Evolutionary conservation across 1,140 invertebrate genomes (phyloP).

Genomic region (Drosophila mauritiana): DNA sequence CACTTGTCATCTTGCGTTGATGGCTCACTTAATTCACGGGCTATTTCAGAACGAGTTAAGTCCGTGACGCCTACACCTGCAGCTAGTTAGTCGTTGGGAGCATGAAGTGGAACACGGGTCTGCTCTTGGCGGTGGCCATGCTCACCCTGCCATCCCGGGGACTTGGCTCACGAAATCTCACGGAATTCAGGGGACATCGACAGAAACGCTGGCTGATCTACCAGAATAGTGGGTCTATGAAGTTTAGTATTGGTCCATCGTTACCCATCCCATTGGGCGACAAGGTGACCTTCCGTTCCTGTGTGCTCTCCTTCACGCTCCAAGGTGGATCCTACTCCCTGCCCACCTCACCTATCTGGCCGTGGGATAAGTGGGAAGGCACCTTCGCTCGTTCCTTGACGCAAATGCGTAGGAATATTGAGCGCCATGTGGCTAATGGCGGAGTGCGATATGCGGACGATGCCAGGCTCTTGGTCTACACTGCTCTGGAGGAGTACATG

Average conservation of each 20-base stretch:
- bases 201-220: slow-evolving; percentile 66
- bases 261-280: slow-evolving; percentile 67
- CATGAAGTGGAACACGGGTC: slow-evolving; percentile 33
- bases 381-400: slow-evolving; percentile 69
- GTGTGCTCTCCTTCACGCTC: slow-evolving; percentile 67
- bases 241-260: slow-evolving; percentile 75
- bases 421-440: slow-evolving; percentile 54
- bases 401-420: slow-evolving; percentile 58
- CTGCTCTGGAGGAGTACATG: slow-evolving; percentile 70
- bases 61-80: slow-evolving; percentile 31
- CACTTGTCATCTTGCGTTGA: slow-evolving; percentile 33
- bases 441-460: slow-evolving; percentile 64
- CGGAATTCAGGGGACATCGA: slow-evolving; percentile 62
- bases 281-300: slow-evolving; percentile 67
- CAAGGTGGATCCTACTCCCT: slow-evolving; percentile 72
- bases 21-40: slow-evolving; percentile 31
- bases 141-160: slow-evolving; percentile 8
- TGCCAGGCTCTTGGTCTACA: slow-evolving; percentile 70
- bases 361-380: slow-evolving; percentile 79
- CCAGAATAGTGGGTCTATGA: slow-evolving; percentile 66
- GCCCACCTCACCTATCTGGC: slow-evolving; percentile 69
- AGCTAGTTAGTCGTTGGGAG: slow-evolving; percentile 42
- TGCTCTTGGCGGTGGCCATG: slow-evolving; percentile 27
- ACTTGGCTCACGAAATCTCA: slow-evolving; percentile 42
- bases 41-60: slow-evolving; percentile 12